Evolutionary conservation across 1,140 invertebrate species (phyloP).

Genomic region (Eumaeus atala): DNA sequence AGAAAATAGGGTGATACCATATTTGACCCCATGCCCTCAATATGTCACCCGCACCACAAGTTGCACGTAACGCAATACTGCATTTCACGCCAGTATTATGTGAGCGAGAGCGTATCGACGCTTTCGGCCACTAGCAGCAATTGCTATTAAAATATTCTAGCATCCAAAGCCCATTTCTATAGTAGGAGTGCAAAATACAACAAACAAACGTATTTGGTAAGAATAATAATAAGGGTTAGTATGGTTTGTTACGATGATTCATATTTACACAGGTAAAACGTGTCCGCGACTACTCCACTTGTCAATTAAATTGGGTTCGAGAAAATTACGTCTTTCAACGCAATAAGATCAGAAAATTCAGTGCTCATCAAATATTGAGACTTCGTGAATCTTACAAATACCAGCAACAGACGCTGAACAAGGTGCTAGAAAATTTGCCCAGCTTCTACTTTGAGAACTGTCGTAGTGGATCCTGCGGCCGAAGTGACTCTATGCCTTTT

Average conservation of each 20-base stretch:
- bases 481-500: slow-evolving; percentile 84
- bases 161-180: too few species aligned
- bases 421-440: slow-evolving; percentile 95
- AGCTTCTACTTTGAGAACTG: slow-evolving; percentile 94
- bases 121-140: too few species aligned
- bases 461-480: slow-evolving; percentile 87
- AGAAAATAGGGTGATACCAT: too few species aligned
- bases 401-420: slow-evolving; percentile 94
- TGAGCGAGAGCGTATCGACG: too few species aligned
- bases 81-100: too few species aligned
- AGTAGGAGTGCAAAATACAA: too few species aligned
- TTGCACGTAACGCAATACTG: too few species aligned
- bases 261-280: slow-evolving; percentile 79
- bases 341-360: slow-evolving; percentile 95
- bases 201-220: too few species aligned
- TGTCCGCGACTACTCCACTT: slow-evolving; percentile 91
- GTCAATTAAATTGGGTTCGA: slow-evolving; percentile 92
- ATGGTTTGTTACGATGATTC: slow-evolving; percentile 11
- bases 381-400: slow-evolving; percentile 95
- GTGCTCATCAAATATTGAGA: slow-evolving; percentile 90
- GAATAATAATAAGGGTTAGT: too few species aligned
- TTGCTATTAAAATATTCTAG: too few species aligned
- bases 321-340: slow-evolving; percentile 97
- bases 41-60: too few species aligned
- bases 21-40: too few species aligned